Percentiles rank a stretch among this genome's conserved stretches.
phyloP scores from a whole-genome alignment of 1,140 invertebrate species.

The Sesamia nonagrioides region DNA sequence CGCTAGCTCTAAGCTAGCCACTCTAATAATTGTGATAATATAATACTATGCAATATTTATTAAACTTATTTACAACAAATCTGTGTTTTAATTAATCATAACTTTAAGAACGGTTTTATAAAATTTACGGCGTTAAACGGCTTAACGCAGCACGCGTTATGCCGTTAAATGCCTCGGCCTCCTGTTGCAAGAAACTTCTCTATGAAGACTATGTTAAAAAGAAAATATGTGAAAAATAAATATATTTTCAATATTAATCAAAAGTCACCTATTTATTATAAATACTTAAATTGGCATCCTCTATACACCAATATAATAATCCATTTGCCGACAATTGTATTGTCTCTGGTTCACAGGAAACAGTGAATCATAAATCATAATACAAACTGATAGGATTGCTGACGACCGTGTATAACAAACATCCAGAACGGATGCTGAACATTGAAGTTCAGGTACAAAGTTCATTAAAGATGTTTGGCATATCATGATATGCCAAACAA shows the following conservation, averaged over 20 bases:
- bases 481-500: conserved; percentile 20
- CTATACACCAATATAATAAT: not conserved
- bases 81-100: conserved; percentile 1
- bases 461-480: conserved; percentile 11
- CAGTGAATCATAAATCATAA: conserved; percentile 13
- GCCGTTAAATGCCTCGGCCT: no score
- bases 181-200: no score
- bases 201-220: no score
- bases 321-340: not conserved
- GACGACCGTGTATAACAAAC: conserved; percentile 17
- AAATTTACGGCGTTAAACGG: no score
- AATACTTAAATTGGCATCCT: not conserved
- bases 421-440: conserved; percentile 20
- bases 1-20: conserved; percentile 10
- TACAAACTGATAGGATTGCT: conserved; percentile 16
- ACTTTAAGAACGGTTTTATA: not conserved
- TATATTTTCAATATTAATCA: not conserved
- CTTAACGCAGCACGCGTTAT: no score
- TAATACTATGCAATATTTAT: conserved; percentile 15
- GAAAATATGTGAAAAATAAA: not conserved
- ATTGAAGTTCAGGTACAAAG: conserved; percentile 44
- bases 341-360: not conserved
- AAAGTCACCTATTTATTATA: not conserved
- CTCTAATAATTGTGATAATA: conserved; percentile 34
- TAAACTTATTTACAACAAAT: conserved; percentile 27